Conservation (phyloP, 1,140 invertebrate genomes). For the Rhagoletis pomonella region DNA sequence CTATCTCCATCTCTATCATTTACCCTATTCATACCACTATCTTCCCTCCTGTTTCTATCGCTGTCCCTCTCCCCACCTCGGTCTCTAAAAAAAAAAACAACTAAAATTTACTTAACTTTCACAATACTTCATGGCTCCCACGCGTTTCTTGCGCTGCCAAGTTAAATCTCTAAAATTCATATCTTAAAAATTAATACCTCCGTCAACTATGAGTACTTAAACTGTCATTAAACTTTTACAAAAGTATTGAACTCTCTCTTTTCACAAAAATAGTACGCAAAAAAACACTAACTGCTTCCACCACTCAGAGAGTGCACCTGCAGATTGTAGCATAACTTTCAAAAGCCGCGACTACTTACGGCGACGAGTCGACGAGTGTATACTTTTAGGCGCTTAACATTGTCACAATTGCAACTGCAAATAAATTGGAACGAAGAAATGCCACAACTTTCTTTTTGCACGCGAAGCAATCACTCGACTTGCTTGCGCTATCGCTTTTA, state of each 20-base stretch:
- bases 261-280: not conserved
- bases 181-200: slow-evolving; percentile 56
- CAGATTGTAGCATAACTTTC: slow-evolving; percentile 21
- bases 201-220: slow-evolving; percentile 67
- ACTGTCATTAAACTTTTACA: slow-evolving; percentile 72
- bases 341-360: not conserved
- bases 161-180: slow-evolving; percentile 7
- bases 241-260: slow-evolving; percentile 60
- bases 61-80: not conserved
- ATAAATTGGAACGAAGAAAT: slow-evolving; percentile 65
- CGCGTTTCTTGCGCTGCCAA: not conserved
- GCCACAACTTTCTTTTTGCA: not conserved
- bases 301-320: not conserved
- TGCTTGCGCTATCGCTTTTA: not conserved
- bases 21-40: not conserved
- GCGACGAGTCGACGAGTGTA: not conserved
- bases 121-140: too few relatives aligned
- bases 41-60: not conserved
- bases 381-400: slow-evolving; percentile 58
- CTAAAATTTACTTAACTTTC: not conserved
- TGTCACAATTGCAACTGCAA: slow-evolving; percentile 56
- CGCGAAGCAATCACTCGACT: not conserved
- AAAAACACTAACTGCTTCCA: not conserved
- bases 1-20: too few relatives aligned
- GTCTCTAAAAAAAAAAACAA: not conserved